Evolutionary conservation across 2,113 vertebrate species (phyloP).

Genomic region (Physeter macrocephalus): DNA sequence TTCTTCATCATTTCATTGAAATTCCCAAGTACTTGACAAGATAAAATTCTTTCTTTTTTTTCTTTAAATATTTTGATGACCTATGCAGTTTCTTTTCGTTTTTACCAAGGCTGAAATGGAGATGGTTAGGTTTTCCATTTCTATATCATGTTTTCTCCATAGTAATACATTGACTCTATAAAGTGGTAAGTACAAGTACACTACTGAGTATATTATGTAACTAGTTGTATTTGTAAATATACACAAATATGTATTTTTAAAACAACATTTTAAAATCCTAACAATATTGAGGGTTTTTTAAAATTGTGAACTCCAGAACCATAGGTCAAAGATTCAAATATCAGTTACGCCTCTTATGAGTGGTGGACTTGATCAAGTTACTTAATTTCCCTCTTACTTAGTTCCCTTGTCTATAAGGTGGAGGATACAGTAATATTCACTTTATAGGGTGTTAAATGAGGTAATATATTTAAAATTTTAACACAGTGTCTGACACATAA

Average conservation of each 20-base stretch:
- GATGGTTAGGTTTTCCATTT: background rate
- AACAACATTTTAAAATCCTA: background rate
- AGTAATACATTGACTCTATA: background rate
- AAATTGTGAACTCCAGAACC: background rate
- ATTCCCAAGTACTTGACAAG: background rate
- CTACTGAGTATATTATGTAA: background rate
- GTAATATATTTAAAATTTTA: background rate
- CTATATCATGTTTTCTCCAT: background rate
- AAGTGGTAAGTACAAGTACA: background rate
- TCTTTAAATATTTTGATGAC: background rate
- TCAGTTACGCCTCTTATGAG: background rate
- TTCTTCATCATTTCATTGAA: background rate
- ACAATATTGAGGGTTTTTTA: background rate
- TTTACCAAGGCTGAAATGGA: background rate
- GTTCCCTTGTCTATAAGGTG: background rate
- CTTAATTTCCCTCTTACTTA: background rate
- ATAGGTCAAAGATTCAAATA: background rate
- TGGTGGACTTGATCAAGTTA: background rate
- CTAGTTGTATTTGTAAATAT: background rate
- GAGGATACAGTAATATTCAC: background rate
- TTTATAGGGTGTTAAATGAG: background rate
- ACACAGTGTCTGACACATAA: background rate
- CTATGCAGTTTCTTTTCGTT: background rate
- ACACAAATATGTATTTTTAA: background rate
- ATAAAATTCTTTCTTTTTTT: background rate